Conservation (phyloP, 2,888 invertebrate species). For the Synanthedon andrenaeformis region DNA sequence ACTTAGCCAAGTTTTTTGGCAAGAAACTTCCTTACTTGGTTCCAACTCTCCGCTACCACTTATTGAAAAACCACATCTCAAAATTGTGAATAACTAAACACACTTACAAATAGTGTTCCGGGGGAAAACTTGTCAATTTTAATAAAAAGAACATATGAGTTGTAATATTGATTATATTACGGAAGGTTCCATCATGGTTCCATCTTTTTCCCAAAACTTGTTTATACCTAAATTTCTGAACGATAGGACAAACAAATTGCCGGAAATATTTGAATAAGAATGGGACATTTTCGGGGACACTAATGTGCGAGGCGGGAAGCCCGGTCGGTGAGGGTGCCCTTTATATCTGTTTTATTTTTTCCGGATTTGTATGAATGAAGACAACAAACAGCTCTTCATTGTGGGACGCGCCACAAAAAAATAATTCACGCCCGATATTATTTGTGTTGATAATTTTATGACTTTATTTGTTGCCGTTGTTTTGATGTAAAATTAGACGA, state of each 20-base stretch:
- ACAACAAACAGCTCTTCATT: slow-evolving; percentile 56
- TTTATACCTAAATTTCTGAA: slow-evolving; percentile 35
- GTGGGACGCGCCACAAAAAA: slow-evolving; percentile 43
- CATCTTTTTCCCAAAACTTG: slow-evolving; percentile 32
- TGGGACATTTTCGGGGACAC: slow-evolving; percentile 56
- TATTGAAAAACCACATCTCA: slow-evolving; percentile 6
- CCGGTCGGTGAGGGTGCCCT: slow-evolving; percentile 38
- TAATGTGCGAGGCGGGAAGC: slow-evolving; percentile 64
- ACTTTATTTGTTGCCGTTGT: slow-evolving; percentile 43
- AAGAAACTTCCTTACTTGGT: slow-evolving; percentile 28
- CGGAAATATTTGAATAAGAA: slow-evolving; percentile 69
- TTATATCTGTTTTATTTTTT: slow-evolving; percentile 68
- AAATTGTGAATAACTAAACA: not conserved
- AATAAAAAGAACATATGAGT: slow-evolving; percentile 4
- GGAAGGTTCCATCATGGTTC: slow-evolving; percentile 28
- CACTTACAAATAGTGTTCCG: not conserved
- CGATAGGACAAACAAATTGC: slow-evolving; percentile 64
- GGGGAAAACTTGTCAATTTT: not conserved
- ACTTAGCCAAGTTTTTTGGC: slow-evolving; percentile 53
- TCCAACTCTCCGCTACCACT: slow-evolving; percentile 9
- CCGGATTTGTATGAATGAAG: slow-evolving; percentile 61
- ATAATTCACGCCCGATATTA: slow-evolving; percentile 50
- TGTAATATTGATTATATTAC: slow-evolving; percentile 4
- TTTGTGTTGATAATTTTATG: slow-evolving; percentile 56
- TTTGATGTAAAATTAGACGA: slow-evolving; percentile 1